These are phyloP conservation scores for human (Homo sapiens) DNA, from an alignment of 2,113 vertebrate species.

Conservation along the genomic window GRCh38 chr6:58020001-58020500, in stretches of 20 bases:
- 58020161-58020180: neutral
- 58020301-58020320: neutral
- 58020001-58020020: constrained; percentile 34
- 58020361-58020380: neutral
- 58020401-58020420: neutral
- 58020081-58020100: neutral
- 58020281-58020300: neutral
- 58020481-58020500: neutral
- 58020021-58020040: constrained; percentile 37
- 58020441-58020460: neutral
- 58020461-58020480: neutral
- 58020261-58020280: neutral
- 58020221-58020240: neutral
- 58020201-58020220: neutral
- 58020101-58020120: neutral
- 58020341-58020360: neutral
- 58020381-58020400: neutral
- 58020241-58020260: neutral
- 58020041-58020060: neutral
- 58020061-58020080: neutral
- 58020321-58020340: neutral
- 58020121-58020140: neutral
- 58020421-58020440: neutral
- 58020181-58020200: neutral
- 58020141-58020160: neutral